A percentile compares a stretch with the other conserved stretches of the same genome.
These are phyloP conservation scores for Listronotus oregonensis DNA, from an alignment of 1,140 invertebrate species.

Conservation along the genomic window DNA sequence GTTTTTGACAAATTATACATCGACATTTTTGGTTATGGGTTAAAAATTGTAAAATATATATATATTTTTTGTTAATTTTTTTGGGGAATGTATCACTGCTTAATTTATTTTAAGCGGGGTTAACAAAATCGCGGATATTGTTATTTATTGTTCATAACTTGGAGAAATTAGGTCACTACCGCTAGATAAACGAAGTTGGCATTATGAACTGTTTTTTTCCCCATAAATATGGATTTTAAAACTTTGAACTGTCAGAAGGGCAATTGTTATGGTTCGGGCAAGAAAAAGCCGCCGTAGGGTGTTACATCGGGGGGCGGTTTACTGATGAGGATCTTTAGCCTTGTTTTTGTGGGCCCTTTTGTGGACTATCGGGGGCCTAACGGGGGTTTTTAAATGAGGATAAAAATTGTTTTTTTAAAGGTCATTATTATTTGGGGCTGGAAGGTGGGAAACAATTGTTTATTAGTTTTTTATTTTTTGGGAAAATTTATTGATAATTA, in stretches of 20 bases:
- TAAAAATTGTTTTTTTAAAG: slow-evolving; percentile 14
- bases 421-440: slow-evolving; percentile 17
- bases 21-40: slow-evolving; percentile 58
- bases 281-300: slow-evolving; percentile 32
- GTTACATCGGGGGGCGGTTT: slow-evolving; percentile 51
- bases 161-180: too few relatives aligned
- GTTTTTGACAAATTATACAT: slow-evolving; percentile 78
- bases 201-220: slow-evolving; percentile 3
- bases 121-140: too few relatives aligned
- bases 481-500: slow-evolving; percentile 16
- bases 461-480: neutral
- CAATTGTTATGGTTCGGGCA: slow-evolving; percentile 7
- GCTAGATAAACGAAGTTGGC: too few relatives aligned
- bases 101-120: too few relatives aligned
- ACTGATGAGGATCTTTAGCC: slow-evolving; percentile 43
- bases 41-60: slow-evolving; percentile 1
- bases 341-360: slow-evolving; percentile 27
- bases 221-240: neutral
- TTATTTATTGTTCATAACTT: too few relatives aligned
- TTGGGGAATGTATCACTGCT: too few relatives aligned
- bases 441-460: slow-evolving; percentile 5
- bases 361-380: slow-evolving; percentile 50
- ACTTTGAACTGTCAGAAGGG: slow-evolving; percentile 1
- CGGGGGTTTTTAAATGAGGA: slow-evolving; percentile 39
- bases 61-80: neutral